Percentiles rank a stretch among this genome's conserved stretches.
These are phyloP conservation scores for Sarcophaga peregrina DNA, from an alignment of 1,140 invertebrate species.

Conservation along the genomic window DNA sequence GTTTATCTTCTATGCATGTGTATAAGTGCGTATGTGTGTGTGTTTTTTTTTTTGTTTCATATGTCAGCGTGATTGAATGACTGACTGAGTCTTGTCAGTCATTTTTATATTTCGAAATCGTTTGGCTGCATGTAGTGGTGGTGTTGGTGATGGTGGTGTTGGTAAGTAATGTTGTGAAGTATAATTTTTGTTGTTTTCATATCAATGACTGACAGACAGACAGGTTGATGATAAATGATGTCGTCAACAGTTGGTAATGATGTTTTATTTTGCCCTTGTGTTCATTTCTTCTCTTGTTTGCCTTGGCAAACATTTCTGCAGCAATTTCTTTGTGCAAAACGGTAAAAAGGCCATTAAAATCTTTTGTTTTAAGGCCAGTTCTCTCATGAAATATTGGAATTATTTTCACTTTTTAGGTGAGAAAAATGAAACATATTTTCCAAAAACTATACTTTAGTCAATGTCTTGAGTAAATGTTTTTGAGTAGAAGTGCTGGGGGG, in stretches of 20 bases:
- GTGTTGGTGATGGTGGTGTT: slow-evolving; percentile 22
- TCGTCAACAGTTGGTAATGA: slow-evolving; percentile 53
- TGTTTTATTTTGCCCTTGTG: background rate
- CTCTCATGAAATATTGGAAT: no score
- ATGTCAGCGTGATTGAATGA: slow-evolving; percentile 35
- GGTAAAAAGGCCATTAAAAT: no score
- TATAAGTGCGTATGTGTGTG: background rate
- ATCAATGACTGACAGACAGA: slow-evolving; percentile 63
- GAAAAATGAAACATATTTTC: no score
- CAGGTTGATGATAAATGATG: slow-evolving; percentile 67
- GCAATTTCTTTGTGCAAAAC: no score
- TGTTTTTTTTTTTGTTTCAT: background rate
- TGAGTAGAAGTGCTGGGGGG: no score
- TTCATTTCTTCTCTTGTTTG: background rate
- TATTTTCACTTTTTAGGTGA: no score
- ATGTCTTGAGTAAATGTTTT: no score
- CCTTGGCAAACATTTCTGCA: background rate
- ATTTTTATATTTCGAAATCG: background rate
- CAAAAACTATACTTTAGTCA: no score
- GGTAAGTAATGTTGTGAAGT: slow-evolving; percentile 25
- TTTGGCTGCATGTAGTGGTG: slow-evolving; percentile 28
- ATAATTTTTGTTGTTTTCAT: background rate
- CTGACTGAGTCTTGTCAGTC: slow-evolving; percentile 39
- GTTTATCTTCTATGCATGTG: background rate
- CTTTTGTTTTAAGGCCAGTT: no score